Base-by-base conservation (phyloP, 2,888 invertebrate species). In the Tribolium freemani region DNA sequence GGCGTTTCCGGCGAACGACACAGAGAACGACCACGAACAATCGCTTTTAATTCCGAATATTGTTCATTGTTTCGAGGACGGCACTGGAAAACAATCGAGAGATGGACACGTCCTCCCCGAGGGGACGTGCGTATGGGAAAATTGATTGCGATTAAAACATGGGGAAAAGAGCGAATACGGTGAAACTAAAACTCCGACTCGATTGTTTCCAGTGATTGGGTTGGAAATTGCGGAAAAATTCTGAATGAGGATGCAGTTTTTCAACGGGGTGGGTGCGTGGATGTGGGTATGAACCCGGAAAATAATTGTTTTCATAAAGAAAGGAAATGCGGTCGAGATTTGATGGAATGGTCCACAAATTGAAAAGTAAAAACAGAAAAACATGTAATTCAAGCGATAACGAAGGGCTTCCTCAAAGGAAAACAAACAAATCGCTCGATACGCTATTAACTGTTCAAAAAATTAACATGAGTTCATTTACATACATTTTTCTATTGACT, bases 11-110 rank as follows among this genome's bases (percentile, higher is more conserved):
- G 31, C 51, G 64, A 44, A 60, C 69, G 69, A 60, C 53, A 60
- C 63, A 69, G 54, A 69, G 61, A 69, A 60, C 57, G 67, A 57
- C 51, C 69, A 69, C 61, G 54, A 54, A 69, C 69, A 69, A 69
- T 69, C 60, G 60, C 6, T 38, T 67, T 67, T 56, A 57, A 68
- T 58, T 68, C 58, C 50, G 45, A 68, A 68, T 68, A 68, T 68
- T 68, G 68, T 58, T 68, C 68, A 68, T 68, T 68, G 68, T 68
- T 58, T 21, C 11, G 30, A 30, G 51, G 51, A 50, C 60, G 53
- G 48, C 13, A 46, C 46, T 45, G 61, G 61, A 48, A 61, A 61
- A 61, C 61, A 61, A 61, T 61, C 13, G 61, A 8, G 11, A 26
- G 16, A n/a, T 8, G 58, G n/a, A n/a, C 20, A 51, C 16, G 26